Base-by-base conservation (phyloP, 1,140 invertebrate genomes). In the Lanistes nyassanus region DNA sequence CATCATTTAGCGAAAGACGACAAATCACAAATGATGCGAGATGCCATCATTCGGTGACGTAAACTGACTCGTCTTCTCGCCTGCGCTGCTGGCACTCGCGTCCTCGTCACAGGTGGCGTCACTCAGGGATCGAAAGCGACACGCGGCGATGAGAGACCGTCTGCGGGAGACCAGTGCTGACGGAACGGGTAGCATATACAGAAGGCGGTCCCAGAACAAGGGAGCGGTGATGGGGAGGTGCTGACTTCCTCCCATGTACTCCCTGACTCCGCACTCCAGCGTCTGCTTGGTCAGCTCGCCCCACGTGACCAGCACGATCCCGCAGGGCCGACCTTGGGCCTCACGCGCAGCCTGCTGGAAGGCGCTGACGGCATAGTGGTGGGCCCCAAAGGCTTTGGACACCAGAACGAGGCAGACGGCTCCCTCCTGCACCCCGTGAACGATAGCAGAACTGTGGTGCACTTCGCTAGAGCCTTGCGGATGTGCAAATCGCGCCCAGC, bases 201-300 rank as follows among this genome's bases (percentile, higher is more conserved):
- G 70, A 34, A 72, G 70, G 70, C 70, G 70, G 56, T 72, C 70
- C 70, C 70, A 72, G 56, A 72, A 72, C 55, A 72, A 72, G 37
- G 55, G 70, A 55, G 55, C 19, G 13, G 70, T 60, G 55, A 62
- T 19, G 6, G 55, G 70, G 19, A 60, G 21, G 70, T 60, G 55
- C 21, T 42, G 55, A 4, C 23, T 13, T n/a, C 16, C 23, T 2
- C 37, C 70, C 70, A 62, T 23, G 34, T 39, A 39, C n/a, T 53
- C 55, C 6, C 70, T 31, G n/a, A 72, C 47, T 11, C 70, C 70
- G 55, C 70, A 72, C 70, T 72, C 70, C 70, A 72, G 70, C 23
- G 70, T 72, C 56, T 72, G 70, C 70, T 72, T 72, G 70, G 70
- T 72, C 55, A 72, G 56, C 55, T 72, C 70, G 19, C 70, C 70